Conservation (phyloP, 2,113 vertebrate genomes). For the Silurus meridionalis region DNA sequence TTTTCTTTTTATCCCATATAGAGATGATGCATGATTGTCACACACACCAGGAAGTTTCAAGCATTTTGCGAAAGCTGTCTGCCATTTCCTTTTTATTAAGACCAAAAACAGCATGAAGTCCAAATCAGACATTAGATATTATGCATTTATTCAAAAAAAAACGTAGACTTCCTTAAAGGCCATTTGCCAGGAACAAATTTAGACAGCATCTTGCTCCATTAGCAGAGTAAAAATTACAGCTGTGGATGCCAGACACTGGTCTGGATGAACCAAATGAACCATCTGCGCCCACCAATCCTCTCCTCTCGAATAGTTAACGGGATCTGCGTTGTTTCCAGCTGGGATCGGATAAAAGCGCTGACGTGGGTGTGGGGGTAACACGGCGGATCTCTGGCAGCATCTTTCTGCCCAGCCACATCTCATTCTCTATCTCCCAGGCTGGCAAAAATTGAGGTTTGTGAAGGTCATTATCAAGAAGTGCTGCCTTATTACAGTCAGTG, state of each 20-base stretch:
- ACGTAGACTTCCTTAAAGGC: slow-evolving; percentile 8
- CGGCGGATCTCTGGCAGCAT: not conserved
- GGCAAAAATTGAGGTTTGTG: slow-evolving; percentile 57
- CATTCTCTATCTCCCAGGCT: slow-evolving; percentile 36
- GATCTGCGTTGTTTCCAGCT: slow-evolving; percentile 23
- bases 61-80: not conserved
- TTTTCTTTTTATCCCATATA: not conserved
- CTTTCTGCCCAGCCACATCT: slow-evolving; percentile 18
- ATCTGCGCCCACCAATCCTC: slow-evolving; percentile 23
- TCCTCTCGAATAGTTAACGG: slow-evolving; percentile 2
- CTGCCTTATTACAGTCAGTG: slow-evolving; percentile 55
- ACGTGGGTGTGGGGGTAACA: not conserved
- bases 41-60: slow-evolving; percentile 1
- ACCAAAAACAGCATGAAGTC: slow-evolving; percentile 7
- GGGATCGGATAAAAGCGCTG: slow-evolving; percentile 39
- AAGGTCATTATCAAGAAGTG: slow-evolving; percentile 54
- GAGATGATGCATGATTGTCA: not conserved
- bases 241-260: slow-evolving; percentile 14
- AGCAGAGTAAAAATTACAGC: slow-evolving; percentile 31
- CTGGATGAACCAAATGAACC: slow-evolving; percentile 27
- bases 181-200: slow-evolving; percentile 2
- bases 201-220: slow-evolving; percentile 12
- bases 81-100: slow-evolving; percentile 15
- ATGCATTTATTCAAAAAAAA: not conserved
- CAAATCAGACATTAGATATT: slow-evolving; percentile 4